Evolutionary conservation across 2,888 invertebrate species (phyloP).

Genomic region (Synanthedon formicaeformis): DNA sequence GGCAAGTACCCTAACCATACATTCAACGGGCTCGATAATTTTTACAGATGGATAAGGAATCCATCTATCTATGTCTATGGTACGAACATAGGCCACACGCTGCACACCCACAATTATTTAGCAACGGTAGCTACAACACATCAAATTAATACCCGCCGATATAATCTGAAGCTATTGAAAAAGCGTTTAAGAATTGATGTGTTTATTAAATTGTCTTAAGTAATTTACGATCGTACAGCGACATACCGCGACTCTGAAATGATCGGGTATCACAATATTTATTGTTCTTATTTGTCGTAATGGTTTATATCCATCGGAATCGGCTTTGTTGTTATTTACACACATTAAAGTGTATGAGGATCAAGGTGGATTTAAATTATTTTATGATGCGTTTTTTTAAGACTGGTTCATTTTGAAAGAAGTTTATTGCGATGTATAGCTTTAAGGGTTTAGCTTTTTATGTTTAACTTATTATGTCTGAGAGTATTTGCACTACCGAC

Average conservation of each 20-base stretch:
- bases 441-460: too few relatives aligned
- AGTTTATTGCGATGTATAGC: too few relatives aligned
- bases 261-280: slow-evolving; percentile 2
- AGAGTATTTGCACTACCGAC: too few relatives aligned
- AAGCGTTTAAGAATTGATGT: slow-evolving; percentile 58
- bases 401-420: too few relatives aligned
- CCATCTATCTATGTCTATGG: too few relatives aligned
- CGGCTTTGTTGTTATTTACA: not conserved
- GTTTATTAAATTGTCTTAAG: slow-evolving; percentile 64
- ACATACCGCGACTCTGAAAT: slow-evolving; percentile 7
- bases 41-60: too few relatives aligned
- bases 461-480: too few relatives aligned
- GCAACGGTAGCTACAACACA: slow-evolving; percentile 35
- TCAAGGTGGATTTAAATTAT: too few relatives aligned
- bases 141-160: slow-evolving; percentile 54
- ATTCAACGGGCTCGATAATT: too few relatives aligned
- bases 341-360: too few relatives aligned
- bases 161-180: slow-evolving; percentile 53
- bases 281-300: slow-evolving; percentile 4
- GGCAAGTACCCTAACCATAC: too few relatives aligned
- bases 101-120: slow-evolving; percentile 38
- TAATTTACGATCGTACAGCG: slow-evolving; percentile 45
- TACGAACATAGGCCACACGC: slow-evolving; percentile 3
- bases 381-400: too few relatives aligned
- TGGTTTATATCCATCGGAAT: not conserved